Base-by-base conservation (phyloP, 2,797 vertebrate genomes). In the Limnodromus scolopaceus region DNA sequence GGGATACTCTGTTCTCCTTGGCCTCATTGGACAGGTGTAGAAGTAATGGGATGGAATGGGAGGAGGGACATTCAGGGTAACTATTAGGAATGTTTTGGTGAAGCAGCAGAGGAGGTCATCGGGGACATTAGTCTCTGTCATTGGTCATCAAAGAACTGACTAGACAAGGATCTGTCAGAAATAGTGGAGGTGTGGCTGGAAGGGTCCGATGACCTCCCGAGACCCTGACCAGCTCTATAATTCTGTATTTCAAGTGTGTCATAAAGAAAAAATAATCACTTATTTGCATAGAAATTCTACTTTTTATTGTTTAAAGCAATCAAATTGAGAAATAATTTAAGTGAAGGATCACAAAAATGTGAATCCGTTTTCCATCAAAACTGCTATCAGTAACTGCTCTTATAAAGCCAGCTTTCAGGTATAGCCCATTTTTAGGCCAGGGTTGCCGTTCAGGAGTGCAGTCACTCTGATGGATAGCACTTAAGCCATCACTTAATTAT, bases 401-500 rank as follows among this genome's bases (percentile, higher is more conserved):
- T 91, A 27, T 2, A 15, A 41, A 85, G 43, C 6, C 32, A 66
- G 8, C 43, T 80, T 80, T 63, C n/a, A 46, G 34, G 55, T 36
- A 58, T 5, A 3, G 0, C 27, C 28, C 19, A 24, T 64, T 87
- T 93, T 80, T 24, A 80, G 36, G 55, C n/a, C 63, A 79, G 36
- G 30, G 30, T 5, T 92, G 20, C 17, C 27, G 34, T 64, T 83
- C 57, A 79, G 66, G 14, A 83, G 13, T 61, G 49, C 24, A 48
- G 63, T 51, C 30, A 13, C 30, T 88, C 58, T 80, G 70, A 78
- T 2, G 10, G 27, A 43, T 61, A 83, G 28, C 30, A 78, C 48
- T 77, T 94, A 92, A 80, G 5, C 6, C 53, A 89, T 32, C 43
- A 84, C 16, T 92, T 71, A 92, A 90, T 95, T 81, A 64, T 84